A percentile compares a stretch with the other conserved stretches of the same genome.
Evolutionary conservation across 1,140 invertebrate species (phyloP).

Genomic region (Tetramorium alpestre): DNA sequence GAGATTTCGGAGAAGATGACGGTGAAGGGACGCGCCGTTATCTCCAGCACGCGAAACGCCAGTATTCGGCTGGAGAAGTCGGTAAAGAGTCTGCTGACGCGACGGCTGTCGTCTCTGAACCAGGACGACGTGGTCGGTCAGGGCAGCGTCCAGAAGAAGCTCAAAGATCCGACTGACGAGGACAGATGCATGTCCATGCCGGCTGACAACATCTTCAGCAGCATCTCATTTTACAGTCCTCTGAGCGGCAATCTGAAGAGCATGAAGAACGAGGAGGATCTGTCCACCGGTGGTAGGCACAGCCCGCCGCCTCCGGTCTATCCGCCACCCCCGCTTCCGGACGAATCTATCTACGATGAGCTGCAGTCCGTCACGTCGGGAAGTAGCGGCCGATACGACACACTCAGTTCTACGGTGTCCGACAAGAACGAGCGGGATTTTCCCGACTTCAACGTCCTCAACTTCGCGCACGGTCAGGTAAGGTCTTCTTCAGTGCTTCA

Average conservation of each 20-base stretch:
- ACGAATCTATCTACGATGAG: conserved; percentile 87
- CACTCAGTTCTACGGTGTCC: conserved; percentile 80
- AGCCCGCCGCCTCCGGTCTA: conserved; percentile 86
- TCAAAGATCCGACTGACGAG: conserved; percentile 59
- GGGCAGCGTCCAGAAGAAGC: conserved; percentile 31
- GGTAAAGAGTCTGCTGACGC: conserved; percentile 80
- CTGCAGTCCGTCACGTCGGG: conserved; percentile 84
- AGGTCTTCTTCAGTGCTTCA: not conserved
- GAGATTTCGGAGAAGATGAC: conserved; percentile 85
- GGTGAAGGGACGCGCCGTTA: conserved; percentile 84
- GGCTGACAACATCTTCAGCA: conserved; percentile 83
- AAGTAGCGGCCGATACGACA: conserved; percentile 80
- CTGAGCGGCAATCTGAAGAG: conserved; percentile 78
- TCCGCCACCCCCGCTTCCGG: conserved; percentile 87
- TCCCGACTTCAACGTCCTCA: conserved; percentile 77
- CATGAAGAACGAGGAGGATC: conserved; percentile 79
- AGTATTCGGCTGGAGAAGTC: conserved; percentile 83
- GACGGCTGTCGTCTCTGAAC: conserved; percentile 75
- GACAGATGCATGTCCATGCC: conserved; percentile 82
- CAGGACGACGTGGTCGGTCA: conserved; percentile 72
- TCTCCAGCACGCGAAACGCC: conserved; percentile 85
- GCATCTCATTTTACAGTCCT: conserved; percentile 85
- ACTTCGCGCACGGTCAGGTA: conserved; percentile 72
- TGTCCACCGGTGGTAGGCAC: conserved; percentile 79
- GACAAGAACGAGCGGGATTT: conserved; percentile 83